Base-by-base conservation (phyloP, 1,140 invertebrate species). In the Brachionus sp. region DNA sequence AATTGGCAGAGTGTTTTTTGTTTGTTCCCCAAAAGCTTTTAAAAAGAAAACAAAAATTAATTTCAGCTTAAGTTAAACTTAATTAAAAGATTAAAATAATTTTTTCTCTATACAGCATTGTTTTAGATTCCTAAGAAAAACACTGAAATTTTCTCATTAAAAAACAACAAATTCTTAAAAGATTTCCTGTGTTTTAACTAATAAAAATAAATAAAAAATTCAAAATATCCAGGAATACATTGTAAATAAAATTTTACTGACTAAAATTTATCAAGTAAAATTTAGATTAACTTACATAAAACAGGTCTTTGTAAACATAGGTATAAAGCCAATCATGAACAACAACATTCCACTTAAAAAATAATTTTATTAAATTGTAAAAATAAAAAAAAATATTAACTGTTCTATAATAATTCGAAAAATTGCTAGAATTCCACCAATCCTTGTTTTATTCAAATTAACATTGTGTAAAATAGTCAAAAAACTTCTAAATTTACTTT, bases 251-350 rank as follows among this genome's bases (percentile, higher is more conserved):
- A n/a, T n/a, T n/a, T n/a, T n/a, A n/a, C n/a, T n/a, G n/a, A n/a
- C n/a, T n/a, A n/a, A n/a, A n/a, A n/a, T n/a, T 7, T 39, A 1
- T 39, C 42, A 6, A 46, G 10, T 29, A 19, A 35, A n/a, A 25
- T 6, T 12, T 25, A 10, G 5, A 7, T 25, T 23, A 7, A 0
- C 91, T 85, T 39, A 92, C 89, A 78, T 91, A 91, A 62, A 92
- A 92, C n/a, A 94, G 86, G 85, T 97, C 95, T 86, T 92, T 93
- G 88, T 96, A 98, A 19, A 98, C 91, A 88, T 97, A 97, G 0
- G 92, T 92, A 85, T 96, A 95, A 0, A 98, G 90, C 95, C 95
- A 98, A 84, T 96, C 94, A 86, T 97, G 93, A 0, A 98, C 95
- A 0, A 97, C 92, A 12, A 94, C 91, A 87, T 98, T 98, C 96